Percentiles rank a stretch among this genome's conserved stretches.
These are phyloP conservation scores for Melanogrammus aeglefinus DNA, from an alignment of 2,797 vertebrate genomes.

Conservation along the genomic window DNA sequence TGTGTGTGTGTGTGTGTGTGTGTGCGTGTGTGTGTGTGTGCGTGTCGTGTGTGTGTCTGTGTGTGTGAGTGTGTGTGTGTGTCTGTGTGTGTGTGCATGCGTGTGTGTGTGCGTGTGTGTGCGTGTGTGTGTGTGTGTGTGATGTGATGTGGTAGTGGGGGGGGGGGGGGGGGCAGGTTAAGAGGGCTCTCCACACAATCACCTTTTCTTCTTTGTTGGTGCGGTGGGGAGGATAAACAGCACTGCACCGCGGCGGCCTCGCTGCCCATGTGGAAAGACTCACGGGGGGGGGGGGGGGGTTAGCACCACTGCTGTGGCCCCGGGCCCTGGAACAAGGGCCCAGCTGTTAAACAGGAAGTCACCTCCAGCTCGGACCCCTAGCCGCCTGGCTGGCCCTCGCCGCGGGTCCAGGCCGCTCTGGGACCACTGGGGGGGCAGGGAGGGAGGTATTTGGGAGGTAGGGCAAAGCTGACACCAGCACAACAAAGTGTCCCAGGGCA, in stretches of 20 bases:
- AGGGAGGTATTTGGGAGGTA: slow-evolving; percentile 11
- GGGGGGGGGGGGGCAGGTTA: slow-evolving; percentile 22
- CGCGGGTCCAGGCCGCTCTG: background rate
- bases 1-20: too few species aligned
- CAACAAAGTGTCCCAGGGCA: slow-evolving; percentile 58
- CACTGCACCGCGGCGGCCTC: slow-evolving; percentile 63
- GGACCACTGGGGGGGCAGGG: background rate
- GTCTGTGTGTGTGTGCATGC: too few species aligned
- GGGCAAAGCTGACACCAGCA: slow-evolving; percentile 61
- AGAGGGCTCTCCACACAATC: slow-evolving; percentile 62
- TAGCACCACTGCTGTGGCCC: slow-evolving; percentile 48
- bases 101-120: too few species aligned
- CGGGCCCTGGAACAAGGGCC: slow-evolving; percentile 53
- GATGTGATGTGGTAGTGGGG: too few species aligned
- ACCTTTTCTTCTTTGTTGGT: slow-evolving; percentile 71
- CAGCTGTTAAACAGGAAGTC: slow-evolving; percentile 76
- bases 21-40: too few species aligned
- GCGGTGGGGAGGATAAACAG: slow-evolving; percentile 66
- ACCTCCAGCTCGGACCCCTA: slow-evolving; percentile 60
- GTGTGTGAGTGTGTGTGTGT: too few species aligned
- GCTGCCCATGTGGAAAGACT: slow-evolving; percentile 69
- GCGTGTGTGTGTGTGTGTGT: too few species aligned
- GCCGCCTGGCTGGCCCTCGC: slow-evolving; percentile 55
- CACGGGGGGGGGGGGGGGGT: slow-evolving; percentile 41
- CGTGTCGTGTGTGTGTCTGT: too few species aligned